Percentiles rank a stretch among this genome's conserved stretches.
Conservation (phyloP, 2,797 vertebrate genomes). For the Neoniphon sammara region DNA sequence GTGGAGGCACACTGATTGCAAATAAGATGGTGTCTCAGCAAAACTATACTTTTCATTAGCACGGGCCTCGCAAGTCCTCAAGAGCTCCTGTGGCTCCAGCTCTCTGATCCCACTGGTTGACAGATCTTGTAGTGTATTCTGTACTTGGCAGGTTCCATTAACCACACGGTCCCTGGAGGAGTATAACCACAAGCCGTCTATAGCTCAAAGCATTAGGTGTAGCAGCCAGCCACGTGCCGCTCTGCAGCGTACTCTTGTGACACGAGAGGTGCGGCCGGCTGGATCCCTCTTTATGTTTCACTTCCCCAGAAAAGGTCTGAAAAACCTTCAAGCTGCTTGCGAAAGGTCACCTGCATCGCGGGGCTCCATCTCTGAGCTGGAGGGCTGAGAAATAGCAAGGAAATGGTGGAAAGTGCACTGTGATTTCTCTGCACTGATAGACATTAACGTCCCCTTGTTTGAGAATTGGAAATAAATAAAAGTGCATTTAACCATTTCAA, state of each 20-base stretch:
- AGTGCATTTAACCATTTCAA: constrained; percentile 34
- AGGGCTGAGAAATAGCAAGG: constrained; percentile 10
- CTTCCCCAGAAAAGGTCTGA: constrained; percentile 77
- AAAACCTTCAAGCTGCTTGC: constrained; percentile 74
- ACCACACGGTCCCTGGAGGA: constrained; percentile 52
- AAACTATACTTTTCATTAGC: constrained; percentile 16
- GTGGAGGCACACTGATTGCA: constrained; percentile 27
- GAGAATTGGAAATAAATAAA: constrained; percentile 4
- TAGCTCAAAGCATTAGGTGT: constrained; percentile 53
- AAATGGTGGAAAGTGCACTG: constrained; percentile 42
- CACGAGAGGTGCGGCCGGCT: constrained; percentile 67
- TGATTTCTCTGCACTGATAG: constrained; percentile 27
- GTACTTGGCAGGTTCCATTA: constrained; percentile 67
- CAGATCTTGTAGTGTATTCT: constrained; percentile 45
- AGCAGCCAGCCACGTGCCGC: constrained; percentile 49
- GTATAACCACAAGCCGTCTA: constrained; percentile 50
- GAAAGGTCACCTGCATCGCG: constrained; percentile 77
- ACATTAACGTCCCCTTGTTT: constrained; percentile 32
- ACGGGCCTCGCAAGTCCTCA: constrained; percentile 7
- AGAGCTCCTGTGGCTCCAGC: not conserved
- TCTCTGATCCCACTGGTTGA: constrained; percentile 15
- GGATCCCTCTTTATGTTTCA: constrained; percentile 72
- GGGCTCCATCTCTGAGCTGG: constrained; percentile 49
- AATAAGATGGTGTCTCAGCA: constrained; percentile 10
- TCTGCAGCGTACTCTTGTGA: constrained; percentile 55